A percentile compares a stretch with the other conserved stretches of the same genome.
Evolutionary conservation across 2,888 invertebrate species (phyloP).

Genomic region (Macrophya alboannulata): DNA sequence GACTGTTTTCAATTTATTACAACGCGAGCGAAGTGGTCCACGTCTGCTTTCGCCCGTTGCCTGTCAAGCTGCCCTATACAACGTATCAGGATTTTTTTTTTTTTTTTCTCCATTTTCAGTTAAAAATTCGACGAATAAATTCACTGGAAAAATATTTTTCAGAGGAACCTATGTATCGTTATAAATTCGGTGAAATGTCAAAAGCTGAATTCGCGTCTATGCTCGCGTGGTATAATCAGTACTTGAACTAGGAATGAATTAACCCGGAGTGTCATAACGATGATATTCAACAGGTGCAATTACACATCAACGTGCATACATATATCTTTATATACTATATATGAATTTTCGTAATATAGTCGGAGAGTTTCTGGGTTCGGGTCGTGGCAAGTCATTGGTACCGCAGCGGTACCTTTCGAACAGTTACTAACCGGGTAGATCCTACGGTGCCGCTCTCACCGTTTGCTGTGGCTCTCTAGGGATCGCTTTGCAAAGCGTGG

Average conservation of each 20-base stretch:
- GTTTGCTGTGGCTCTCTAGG: slow-evolving; percentile 69
- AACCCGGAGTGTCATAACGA: background rate
- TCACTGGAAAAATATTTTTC: background rate
- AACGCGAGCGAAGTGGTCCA: slow-evolving; percentile 63
- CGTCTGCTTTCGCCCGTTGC: slow-evolving; percentile 52
- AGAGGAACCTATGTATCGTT: background rate
- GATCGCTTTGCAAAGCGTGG: slow-evolving; percentile 76
- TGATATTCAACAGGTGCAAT: slow-evolving; percentile 53
- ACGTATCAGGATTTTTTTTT: background rate
- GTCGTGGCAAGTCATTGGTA: slow-evolving; percentile 2
- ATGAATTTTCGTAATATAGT: slow-evolving; percentile 13
- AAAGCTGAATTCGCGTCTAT: background rate
- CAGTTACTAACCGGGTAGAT: slow-evolving; percentile 35
- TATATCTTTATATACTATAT: slow-evolving; percentile 16
- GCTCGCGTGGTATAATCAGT: background rate
- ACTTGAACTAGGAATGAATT: slow-evolving; percentile 20
- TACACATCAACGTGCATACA: slow-evolving; percentile 17
- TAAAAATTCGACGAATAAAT: background rate
- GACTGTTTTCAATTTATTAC: slow-evolving; percentile 66
- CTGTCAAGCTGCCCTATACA: background rate
- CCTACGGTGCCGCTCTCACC: slow-evolving; percentile 43
- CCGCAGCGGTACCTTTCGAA: slow-evolving; percentile 16
- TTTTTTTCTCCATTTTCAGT: background rate
- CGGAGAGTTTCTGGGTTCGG: slow-evolving; percentile 8
- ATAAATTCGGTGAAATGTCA: background rate